Percentiles rank a stretch among this genome's conserved stretches.
These are phyloP conservation scores for Drosophila kuntzei DNA, from an alignment of 2,888 invertebrate genomes.

Conservation along the genomic window DNA sequence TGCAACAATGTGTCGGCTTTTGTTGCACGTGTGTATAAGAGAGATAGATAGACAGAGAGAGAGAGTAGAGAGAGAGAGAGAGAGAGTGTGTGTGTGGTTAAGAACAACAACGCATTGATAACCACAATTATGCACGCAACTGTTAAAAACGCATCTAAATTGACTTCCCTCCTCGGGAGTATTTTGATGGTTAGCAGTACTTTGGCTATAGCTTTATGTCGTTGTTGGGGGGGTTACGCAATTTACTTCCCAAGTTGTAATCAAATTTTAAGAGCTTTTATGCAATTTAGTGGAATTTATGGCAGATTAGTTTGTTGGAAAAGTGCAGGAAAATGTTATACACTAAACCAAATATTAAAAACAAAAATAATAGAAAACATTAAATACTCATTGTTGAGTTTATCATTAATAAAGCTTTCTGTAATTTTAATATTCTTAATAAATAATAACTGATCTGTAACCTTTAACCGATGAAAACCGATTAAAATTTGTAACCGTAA, in stretches of 20 bases:
- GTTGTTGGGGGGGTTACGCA: background rate
- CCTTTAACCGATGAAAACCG: no score
- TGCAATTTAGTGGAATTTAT: background rate
- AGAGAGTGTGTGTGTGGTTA: constrained; percentile 26
- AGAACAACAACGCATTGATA: constrained; percentile 50
- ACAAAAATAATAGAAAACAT: no score
- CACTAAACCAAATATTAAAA: background rate
- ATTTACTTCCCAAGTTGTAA: background rate
- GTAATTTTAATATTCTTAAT: no score
- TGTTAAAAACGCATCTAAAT: constrained; percentile 19
- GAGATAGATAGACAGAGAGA: background rate
- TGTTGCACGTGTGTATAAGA: constrained; percentile 38
- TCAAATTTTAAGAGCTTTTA: background rate
- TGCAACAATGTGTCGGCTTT: constrained; percentile 41
- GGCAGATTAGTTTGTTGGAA: background rate
- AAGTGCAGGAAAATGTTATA: background rate
- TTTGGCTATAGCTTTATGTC: background rate
- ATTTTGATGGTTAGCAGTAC: no score
- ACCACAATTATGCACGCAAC: constrained; percentile 49
- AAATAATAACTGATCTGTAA: no score
- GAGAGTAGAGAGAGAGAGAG: constrained; percentile 1
- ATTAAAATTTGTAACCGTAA: no score
- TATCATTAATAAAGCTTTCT: no score
- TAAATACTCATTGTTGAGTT: no score
- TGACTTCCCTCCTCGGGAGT: constrained; percentile 2